Base-by-base conservation (phyloP, 2,888 invertebrate species). In the Spisula solida region DNA sequence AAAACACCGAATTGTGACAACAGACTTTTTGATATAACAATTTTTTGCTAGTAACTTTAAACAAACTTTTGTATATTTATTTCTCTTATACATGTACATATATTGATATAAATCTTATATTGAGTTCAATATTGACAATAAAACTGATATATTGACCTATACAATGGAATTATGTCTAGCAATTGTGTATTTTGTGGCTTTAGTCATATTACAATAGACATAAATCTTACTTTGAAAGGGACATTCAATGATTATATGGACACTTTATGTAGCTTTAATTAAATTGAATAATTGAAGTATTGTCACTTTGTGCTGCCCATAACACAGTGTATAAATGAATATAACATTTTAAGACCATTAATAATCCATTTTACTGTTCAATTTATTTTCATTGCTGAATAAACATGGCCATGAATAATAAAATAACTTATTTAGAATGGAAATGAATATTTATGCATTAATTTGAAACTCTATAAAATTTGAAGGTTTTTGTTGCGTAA, bases 361-460 rank as follows among this genome's bases (percentile, higher is more conserved):
- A 16, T 51, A 51, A 51, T 25, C 25, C 10, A 66, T 66, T 25
- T 66, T 25, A 66, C 60, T 66, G 25, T 51, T 51, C 12, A 51
- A 51, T 51, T 51, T 51, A 51, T 51, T 51, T 51, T 51, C 51
- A 51, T 51, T 51, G 51, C 14, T 51, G 16, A 51, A 51, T 16
- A 51, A 16, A 51, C 51, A 51, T 51, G 51, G 41, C 8, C 16
- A 51, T 51, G 51, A 51, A 51, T 51, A 51, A 51, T 51, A 12
- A 16, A 16, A 51, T 16, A 51, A 51, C 12, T 51, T 51, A 51
- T 51, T 51, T 25, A 66, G 25, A 66, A 25, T 25, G 60, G 4
- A 66, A 66, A 66, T n/a, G 60, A 66, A 66, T 66, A n/a, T 66
- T n/a, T 66, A 25, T 66, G 25, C n/a, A 25, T 66, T n/a, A 12